Conservation (phyloP, 2,888 invertebrate species). For the Apamea monoglypha region DNA sequence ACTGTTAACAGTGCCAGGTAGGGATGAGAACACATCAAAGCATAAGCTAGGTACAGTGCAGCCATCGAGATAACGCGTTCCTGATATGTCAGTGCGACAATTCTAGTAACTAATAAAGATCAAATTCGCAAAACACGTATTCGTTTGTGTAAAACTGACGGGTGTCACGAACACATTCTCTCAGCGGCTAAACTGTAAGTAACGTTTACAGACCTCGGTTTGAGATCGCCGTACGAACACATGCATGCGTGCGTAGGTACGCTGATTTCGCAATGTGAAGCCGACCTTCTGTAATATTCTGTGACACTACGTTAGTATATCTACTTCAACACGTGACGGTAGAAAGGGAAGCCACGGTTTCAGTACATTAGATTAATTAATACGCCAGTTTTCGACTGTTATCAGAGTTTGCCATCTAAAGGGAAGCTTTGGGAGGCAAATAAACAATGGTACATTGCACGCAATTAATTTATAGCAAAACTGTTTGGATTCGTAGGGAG, state of each 20-base stretch:
- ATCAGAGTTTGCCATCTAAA: conserved; percentile 46
- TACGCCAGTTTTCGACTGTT: conserved; percentile 63
- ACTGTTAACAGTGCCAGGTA: background rate
- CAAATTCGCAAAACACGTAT: background rate
- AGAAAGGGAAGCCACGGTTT: conserved; percentile 51
- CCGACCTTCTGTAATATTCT: conserved; percentile 16
- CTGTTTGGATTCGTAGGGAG: background rate
- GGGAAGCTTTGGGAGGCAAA: conserved; percentile 24
- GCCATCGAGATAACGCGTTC: background rate
- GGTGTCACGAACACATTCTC: background rate
- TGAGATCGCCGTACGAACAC: background rate
- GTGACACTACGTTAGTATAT: conserved; percentile 58
- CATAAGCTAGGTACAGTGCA: background rate
- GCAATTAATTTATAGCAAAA: conserved; percentile 16
- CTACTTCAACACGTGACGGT: conserved; percentile 50
- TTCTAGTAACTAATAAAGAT: background rate
- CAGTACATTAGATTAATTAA: conserved; percentile 81
- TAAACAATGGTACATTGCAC: conserved; percentile 26
- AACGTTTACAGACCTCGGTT: background rate
- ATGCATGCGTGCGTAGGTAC: background rate
- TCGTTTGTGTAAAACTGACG: background rate
- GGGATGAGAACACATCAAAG: background rate
- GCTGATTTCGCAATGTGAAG: background rate
- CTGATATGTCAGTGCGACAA: background rate
- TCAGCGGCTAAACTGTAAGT: background rate